Base-by-base conservation (phyloP, 2,113 vertebrate genomes). In the Thomomys bottae region DNA sequence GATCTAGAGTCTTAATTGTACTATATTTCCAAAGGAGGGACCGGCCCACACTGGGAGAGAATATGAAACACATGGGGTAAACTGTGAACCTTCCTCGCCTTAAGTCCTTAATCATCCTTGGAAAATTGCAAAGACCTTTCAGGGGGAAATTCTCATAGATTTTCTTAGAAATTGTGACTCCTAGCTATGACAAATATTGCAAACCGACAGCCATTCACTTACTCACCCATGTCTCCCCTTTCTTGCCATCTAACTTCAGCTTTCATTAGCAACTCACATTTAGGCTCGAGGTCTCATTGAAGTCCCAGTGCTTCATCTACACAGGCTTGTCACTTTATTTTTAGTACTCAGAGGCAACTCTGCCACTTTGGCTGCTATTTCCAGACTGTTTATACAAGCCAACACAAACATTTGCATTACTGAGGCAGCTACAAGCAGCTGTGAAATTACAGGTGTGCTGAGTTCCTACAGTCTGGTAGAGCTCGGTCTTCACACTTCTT, bases 391-490 rank as follows among this genome's bases (percentile, higher is more conserved):
- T 1, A 3, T 36, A 79, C 70, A 85, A 84, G 84, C 38, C 66
- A 54, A 9, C 8, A 70, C 64, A 86, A 78, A 84, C 11, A 40
- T 73, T 75, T 88, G 49, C 84, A 40, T 81, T 78, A 32, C 38
- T 64, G 72, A 77, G 73, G 85, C 67, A 49, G 71, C 49, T 40
- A 21, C 67, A 79, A 57, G 67, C 75, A 80, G 67, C 86, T 59
- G 83, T 94, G 94, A 81, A 64, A 70, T 87, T 80, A 66, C 59
- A 94, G 90, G 88, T 95, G 66, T 88, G 57, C 76, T 24, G 38
- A 23, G 17, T 88, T 84, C 30, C 36, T 1, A 0, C 54, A 88
- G 87, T 28, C 68, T 71, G 45, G 23, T 4, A 24, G 79, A 61
- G 49, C 9, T 34, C 61, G 63, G 34, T 2, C 1, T 79, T 77